phyloP scores from a whole-genome alignment of 2,797 vertebrate species.

The Cetoscarus ocellatus region DNA sequence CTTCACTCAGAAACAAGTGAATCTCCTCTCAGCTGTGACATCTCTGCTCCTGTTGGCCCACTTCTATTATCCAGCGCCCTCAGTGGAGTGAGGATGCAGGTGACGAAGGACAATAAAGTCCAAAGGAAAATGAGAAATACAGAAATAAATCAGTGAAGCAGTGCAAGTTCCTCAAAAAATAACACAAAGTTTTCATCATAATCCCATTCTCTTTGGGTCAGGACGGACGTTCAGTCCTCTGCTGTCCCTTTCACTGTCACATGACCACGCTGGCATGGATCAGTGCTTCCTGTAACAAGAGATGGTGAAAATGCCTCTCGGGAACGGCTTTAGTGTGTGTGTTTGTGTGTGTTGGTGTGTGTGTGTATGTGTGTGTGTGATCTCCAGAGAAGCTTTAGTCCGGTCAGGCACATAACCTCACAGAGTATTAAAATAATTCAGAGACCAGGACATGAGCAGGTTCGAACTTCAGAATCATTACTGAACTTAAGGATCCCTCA shows the following conservation, averaged over 20 bases:
- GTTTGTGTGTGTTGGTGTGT: conserved; percentile 6
- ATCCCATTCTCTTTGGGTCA: conserved; percentile 20
- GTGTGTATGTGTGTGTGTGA: conserved; percentile 9
- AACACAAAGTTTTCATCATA: not conserved
- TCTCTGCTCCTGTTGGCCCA: not conserved
- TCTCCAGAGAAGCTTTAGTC: conserved; percentile 31
- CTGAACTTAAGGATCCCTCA: conserved; percentile 2
- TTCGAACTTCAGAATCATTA: conserved; percentile 16
- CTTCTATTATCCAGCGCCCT: not conserved
- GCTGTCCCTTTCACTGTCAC: conserved; percentile 35
- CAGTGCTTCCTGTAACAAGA: conserved; percentile 45
- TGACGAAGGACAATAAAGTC: not conserved
- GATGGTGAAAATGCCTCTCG: conserved; percentile 47
- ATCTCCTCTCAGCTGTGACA: conserved; percentile 5
- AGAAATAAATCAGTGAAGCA: not conserved
- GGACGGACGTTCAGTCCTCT: conserved; percentile 28
- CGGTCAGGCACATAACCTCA: conserved; percentile 26
- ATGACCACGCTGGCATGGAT: conserved; percentile 47
- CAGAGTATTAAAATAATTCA: conserved; percentile 36
- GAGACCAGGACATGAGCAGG: conserved; percentile 16
- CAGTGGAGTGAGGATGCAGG: not conserved
- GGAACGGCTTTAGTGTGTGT: conserved; percentile 11
- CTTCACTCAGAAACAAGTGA: conserved; percentile 5
- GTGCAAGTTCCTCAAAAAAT: not conserved
- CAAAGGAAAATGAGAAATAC: not conserved